Evolutionary conservation across 1,140 invertebrate genomes (phyloP).

Genomic region (Diorhabda sublineata): DNA sequence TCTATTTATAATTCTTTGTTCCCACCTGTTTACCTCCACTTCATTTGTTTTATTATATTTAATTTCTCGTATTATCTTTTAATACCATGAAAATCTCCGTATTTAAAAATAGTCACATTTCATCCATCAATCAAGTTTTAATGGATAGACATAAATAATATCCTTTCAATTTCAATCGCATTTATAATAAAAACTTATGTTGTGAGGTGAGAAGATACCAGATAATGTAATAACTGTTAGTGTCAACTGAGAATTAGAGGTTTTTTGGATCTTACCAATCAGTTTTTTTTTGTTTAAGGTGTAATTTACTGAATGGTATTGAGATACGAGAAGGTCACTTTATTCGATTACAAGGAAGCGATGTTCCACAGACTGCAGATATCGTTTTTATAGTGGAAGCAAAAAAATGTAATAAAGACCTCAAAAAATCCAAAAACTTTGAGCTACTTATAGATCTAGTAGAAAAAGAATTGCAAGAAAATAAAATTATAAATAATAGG

Average conservation of each 20-base stretch:
- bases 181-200: no score
- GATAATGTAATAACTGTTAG: slow-evolving; percentile 10
- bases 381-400: slow-evolving; percentile 86
- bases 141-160: no score
- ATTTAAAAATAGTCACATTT: no score
- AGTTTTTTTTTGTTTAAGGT: slow-evolving; percentile 47
- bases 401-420: slow-evolving; percentile 71
- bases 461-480: slow-evolving; percentile 62
- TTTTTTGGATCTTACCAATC: slow-evolving; percentile 13
- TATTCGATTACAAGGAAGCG: slow-evolving; percentile 49
- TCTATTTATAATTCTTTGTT: no score
- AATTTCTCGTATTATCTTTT: no score
- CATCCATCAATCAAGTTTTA: no score
- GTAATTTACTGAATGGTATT: slow-evolving; percentile 60
- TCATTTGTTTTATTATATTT: no score
- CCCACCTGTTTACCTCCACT: no score
- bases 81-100: no score
- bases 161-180: background rate
- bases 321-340: slow-evolving; percentile 69
- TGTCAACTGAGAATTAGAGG: slow-evolving; percentile 1
- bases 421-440: slow-evolving; percentile 60
- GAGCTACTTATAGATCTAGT: slow-evolving; percentile 62
- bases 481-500: slow-evolving; percentile 63
- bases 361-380: slow-evolving; percentile 67
- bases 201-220: background rate